phyloP scores from a whole-genome alignment of 2,888 invertebrate genomes.

The Didymodactylos carnosus region DNA sequence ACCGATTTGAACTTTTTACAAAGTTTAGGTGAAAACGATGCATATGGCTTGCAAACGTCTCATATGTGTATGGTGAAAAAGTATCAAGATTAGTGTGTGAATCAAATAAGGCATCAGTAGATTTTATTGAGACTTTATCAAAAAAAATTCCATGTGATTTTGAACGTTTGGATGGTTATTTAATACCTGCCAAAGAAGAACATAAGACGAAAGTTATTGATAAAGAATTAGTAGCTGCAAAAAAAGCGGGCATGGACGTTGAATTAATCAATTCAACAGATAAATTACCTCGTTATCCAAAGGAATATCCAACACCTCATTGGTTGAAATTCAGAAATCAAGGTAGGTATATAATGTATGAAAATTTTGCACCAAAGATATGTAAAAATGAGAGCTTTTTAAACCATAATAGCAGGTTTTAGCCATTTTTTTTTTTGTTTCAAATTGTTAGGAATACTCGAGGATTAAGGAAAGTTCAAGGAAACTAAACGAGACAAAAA shows the following conservation, averaged over 20 bases:
- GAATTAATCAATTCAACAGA: background rate
- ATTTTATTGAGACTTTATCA: background rate
- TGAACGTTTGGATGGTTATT: background rate
- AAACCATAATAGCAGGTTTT: too few species aligned
- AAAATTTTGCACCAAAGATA: too few species aligned
- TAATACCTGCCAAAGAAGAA: background rate
- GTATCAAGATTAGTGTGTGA: background rate
- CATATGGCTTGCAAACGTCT: too few species aligned
- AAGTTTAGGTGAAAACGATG: too few species aligned
- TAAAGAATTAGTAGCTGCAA: background rate
- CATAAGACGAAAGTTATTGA: background rate
- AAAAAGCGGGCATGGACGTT: background rate
- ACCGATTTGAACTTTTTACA: too few species aligned
- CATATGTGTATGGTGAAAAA: background rate
- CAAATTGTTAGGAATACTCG: too few species aligned
- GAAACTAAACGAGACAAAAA: too few species aligned
- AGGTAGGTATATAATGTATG: too few species aligned
- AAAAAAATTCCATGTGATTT: background rate
- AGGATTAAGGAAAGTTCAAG: too few species aligned
- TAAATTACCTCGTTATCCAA: background rate
- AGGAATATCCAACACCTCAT: background rate
- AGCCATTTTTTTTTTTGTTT: too few species aligned
- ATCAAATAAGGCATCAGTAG: background rate
- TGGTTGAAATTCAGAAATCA: background rate
- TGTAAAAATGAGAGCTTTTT: too few species aligned